Base-by-base conservation (phyloP, 2,888 invertebrate species). In the Alloplasta piceator region DNA sequence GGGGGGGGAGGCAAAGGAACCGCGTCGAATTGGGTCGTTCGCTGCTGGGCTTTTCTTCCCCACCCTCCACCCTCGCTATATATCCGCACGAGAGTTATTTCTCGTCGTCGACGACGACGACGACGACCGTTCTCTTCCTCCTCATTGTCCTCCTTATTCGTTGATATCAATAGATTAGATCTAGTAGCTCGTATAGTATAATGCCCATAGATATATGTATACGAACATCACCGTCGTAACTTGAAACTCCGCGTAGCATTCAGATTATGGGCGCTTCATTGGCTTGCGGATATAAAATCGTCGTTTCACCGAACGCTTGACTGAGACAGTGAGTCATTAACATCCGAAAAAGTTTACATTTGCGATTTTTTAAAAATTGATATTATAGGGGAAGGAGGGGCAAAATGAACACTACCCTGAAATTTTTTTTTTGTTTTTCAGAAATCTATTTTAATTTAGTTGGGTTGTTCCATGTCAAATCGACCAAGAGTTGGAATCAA, bases 21-120 rank as follows among this genome's bases (percentile, higher is more conserved):
- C 81, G 70, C 81, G 68, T 74, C 74, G 81, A 81, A 81, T 78
- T 81, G 81, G 81, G 81, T 81, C 81, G 78, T 71, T 61, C 74
- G 71, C 66, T 64, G 60, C 43, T 56, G 67, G 77, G 70, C 68
- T 71, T 74, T 14, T 60, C 70, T 50, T 70, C 77, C 60, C 61
- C 63, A 16, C 36, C 60, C 43, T 71, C 66, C 72, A 14, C 14
- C 14, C 52, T 52, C 52, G 12, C 52, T 14, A 26, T 52, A 7
- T 16, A 14, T 52, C 14, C 26, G 26, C 26, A 38, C 68, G 55
- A 64, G 26, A 60, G 52, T 68, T 73, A 75, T 63, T 76, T n/a
- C 72, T 70, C 52, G 6, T 9, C 66, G 12, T 39, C 55, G 50
- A 61, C n/a, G 16, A 61, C 12, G 26, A 26, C 48, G 39, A 48